A percentile compares a stretch with the other conserved stretches of the same genome.
Evolutionary conservation across 2,888 invertebrate genomes (phyloP).

Genomic region (Lithophane socia): DNA sequence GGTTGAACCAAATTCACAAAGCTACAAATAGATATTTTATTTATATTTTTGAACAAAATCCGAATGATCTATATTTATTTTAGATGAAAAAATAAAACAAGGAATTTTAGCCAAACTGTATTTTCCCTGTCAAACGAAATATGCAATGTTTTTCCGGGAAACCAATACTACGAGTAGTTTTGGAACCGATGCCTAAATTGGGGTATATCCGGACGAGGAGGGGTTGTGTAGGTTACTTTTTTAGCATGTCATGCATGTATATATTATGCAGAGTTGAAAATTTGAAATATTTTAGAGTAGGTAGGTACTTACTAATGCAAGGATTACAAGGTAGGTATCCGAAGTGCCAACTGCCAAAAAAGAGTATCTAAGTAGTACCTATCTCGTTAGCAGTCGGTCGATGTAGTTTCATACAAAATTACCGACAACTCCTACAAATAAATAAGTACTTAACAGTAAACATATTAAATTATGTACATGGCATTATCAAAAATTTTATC

Average conservation of each 20-base stretch:
- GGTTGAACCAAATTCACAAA: slow-evolving; percentile 25
- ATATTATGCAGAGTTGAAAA: not conserved
- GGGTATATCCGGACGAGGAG: slow-evolving; percentile 1
- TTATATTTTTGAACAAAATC: slow-evolving; percentile 16
- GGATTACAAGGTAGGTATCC: not conserved
- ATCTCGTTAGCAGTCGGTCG: not conserved
- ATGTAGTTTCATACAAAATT: slow-evolving; percentile 5
- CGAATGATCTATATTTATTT: slow-evolving; percentile 28
- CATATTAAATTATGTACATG: slow-evolving; percentile 50
- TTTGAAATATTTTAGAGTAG: not conserved
- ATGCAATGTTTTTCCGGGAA: slow-evolving; percentile 38
- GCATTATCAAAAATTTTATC: slow-evolving; percentile 55
- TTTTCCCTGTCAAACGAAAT: slow-evolving; percentile 42
- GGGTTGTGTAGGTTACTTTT: slow-evolving; percentile 8
- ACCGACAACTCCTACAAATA: slow-evolving; percentile 11
- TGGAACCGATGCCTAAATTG: slow-evolving; percentile 14
- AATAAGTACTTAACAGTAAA: slow-evolving; percentile 30
- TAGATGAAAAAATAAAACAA: slow-evolving; percentile 33
- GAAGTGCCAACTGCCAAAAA: not conserved
- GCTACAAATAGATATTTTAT: slow-evolving; percentile 1
- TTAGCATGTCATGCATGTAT: not conserved
- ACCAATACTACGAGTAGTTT: slow-evolving; percentile 41
- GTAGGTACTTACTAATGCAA: not conserved
- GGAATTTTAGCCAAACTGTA: slow-evolving; percentile 17
- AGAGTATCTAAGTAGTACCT: not conserved